Evolutionary conservation across 2,888 invertebrate genomes (phyloP), one percentile per base, ranked within the genome.

Genomic region (Drosophila diplacantha): DNA sequence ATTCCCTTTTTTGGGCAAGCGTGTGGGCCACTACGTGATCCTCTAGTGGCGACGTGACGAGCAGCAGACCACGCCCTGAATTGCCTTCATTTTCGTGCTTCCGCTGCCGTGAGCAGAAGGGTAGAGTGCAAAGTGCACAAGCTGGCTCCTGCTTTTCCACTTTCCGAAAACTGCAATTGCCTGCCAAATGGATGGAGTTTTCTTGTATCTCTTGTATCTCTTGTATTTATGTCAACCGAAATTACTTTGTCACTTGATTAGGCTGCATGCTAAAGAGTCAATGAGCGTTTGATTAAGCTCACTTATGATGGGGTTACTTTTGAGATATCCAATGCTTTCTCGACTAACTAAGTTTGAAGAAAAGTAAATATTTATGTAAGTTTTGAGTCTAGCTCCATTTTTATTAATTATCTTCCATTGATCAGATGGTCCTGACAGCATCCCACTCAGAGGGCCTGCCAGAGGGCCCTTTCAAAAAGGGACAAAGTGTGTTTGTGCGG

Each of bases 71-170:
- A 14, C 56, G 32, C 55, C 47, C 67, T 66, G 77, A 83, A 80
- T 76, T 49, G 64, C 60, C 73, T 64, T 80, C 74, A 76, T 80
- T 76, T 82, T 60, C 47, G 46, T 64, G 41, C 66, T 80, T 71
- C 75, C 81, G 61, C 73, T 69, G 61, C 63, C 61, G 62, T 47
- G 39, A 20, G 67, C 39, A 55, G 66, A 55, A 67, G 29, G 49
- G 38, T 31, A 58, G 41, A 41, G 26, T 59, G 51, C 52, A 58
- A 55, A 49, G 50, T 58, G 54, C 46, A 37, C 14, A 41, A 14
- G 29, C 29, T 35, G 37, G 24, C 24, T 32, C 11, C 53, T 22
- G 29, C 18, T 24, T 32, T 52, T 63, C 16, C 44, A 44, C 38
- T 31, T 20, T 31, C 34, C 26, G 20, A 37, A 18, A 63, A 53